Evolutionary conservation across 2,888 invertebrate species (phyloP).

Genomic region (Platycnemis pennipes): DNA sequence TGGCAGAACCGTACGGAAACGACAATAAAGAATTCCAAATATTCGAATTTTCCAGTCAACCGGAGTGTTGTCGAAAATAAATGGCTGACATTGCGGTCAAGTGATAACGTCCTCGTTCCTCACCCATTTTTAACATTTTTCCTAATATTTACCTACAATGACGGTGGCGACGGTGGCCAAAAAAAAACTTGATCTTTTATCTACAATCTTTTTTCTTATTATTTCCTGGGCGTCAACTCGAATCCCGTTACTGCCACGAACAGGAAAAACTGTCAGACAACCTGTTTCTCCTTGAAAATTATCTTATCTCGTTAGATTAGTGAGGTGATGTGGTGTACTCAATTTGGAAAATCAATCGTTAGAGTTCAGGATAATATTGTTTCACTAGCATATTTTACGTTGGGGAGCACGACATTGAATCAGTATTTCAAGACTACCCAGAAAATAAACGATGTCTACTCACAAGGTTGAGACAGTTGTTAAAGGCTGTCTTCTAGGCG

Average conservation of each 20-base stretch:
- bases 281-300: neutral
- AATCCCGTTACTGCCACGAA: neutral
- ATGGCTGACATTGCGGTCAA: neutral
- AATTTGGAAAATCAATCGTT: neutral
- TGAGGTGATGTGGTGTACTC: neutral
- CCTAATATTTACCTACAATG: too few species aligned
- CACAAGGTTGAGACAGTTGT: constrained; percentile 27
- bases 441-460: neutral
- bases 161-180: too few species aligned
- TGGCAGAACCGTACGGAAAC: neutral
- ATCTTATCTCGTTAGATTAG: neutral
- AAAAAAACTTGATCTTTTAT: neutral
- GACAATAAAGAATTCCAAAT: neutral
- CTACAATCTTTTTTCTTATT: neutral
- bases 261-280: neutral
- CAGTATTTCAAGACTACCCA: neutral
- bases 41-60: too few species aligned
- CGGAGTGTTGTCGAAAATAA: neutral
- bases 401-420: neutral
- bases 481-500: constrained; percentile 36
- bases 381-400: neutral
- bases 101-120: neutral
- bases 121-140: neutral
- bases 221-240: neutral
- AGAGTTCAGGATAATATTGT: neutral